Conservation (phyloP, 2,113 vertebrate species). For the Oenanthe melanoleuca region DNA sequence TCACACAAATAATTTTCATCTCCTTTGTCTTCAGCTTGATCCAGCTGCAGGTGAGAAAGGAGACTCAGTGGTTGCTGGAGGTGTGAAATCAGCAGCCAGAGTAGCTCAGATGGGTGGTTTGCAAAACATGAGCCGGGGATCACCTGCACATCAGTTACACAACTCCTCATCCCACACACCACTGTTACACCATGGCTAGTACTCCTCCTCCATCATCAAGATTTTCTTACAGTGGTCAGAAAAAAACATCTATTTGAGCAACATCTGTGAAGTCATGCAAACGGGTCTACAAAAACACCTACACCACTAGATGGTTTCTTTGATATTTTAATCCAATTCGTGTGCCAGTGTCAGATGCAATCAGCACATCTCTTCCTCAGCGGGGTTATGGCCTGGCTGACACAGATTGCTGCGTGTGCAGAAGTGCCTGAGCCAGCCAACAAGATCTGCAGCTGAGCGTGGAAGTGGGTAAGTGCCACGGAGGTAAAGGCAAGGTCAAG, state of each 20-base stretch:
- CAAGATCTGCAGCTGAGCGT: background rate
- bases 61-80: background rate
- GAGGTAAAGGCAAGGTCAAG: constrained; percentile 25
- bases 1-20: background rate
- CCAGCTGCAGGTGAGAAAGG: background rate
- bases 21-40: background rate
- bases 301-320: background rate
- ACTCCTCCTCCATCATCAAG: background rate
- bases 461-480: constrained; percentile 21
- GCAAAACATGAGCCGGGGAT: background rate
- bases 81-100: background rate
- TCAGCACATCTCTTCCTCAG: constrained; percentile 22
- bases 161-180: background rate
- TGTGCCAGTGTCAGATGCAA: constrained; percentile 25
- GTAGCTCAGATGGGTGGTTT: background rate
- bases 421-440: background rate
- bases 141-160: background rate
- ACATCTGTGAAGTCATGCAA: background rate
- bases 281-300: background rate
- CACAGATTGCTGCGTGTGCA: background rate
- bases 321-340: constrained; percentile 28
- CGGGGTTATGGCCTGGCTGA: background rate
- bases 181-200: background rate
- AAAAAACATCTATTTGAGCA: background rate
- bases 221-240: background rate